These are phyloP conservation scores for Gallinago undulata DNA, from an alignment of 2,113 vertebrate species.

Conservation along the genomic window DNA sequence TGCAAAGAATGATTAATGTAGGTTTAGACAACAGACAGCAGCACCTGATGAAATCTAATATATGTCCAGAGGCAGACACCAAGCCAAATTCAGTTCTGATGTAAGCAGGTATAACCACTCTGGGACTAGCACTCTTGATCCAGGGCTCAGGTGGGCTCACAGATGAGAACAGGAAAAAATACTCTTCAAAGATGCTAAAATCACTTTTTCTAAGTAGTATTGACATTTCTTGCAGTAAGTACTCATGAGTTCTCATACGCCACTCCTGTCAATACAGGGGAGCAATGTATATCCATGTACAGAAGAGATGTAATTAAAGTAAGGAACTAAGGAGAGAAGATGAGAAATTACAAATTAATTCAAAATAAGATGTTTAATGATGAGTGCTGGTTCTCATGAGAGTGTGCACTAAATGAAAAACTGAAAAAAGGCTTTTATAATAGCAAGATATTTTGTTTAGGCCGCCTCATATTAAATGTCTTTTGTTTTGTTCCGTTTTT, in stretches of 20 bases:
- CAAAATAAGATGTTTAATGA: neutral
- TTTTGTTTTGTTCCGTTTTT: neutral
- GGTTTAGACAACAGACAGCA: slow-evolving; percentile 16
- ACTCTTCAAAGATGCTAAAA: neutral
- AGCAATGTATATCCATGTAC: neutral
- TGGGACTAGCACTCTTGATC: neutral
- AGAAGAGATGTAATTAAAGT: neutral
- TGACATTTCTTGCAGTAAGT: neutral
- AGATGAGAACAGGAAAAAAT: neutral
- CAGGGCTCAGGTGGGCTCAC: neutral
- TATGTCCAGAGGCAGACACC: neutral
- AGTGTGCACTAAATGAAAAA: neutral
- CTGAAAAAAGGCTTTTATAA: neutral
- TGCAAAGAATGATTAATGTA: slow-evolving; percentile 9
- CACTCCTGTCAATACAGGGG: neutral
- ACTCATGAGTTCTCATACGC: neutral
- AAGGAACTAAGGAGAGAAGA: neutral
- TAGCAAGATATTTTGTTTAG: neutral
- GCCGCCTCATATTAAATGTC: neutral
- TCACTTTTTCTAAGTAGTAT: neutral
- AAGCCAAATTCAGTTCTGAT: neutral
- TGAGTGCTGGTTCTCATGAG: neutral
- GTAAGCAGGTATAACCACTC: neutral
- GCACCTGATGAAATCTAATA: neutral
- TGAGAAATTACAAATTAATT: neutral